A percentile compares a stretch with the other conserved stretches of the same genome.
These are phyloP conservation scores for Diaperis boleti DNA, from an alignment of 2,888 invertebrate genomes.

Conservation along the genomic window DNA sequence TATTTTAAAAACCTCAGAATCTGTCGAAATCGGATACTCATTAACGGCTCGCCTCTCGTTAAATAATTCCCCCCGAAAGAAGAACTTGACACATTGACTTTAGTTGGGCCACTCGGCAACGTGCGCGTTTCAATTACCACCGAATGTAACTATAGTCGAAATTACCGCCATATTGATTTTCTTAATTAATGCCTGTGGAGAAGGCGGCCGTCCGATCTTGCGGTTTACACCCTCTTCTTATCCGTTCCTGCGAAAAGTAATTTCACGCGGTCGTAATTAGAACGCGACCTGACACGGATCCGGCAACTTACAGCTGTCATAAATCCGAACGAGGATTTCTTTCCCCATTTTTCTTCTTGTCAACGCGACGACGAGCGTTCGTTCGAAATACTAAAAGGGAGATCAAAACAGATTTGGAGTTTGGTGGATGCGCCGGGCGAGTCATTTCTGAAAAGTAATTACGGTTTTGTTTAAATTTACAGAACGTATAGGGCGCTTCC, in stretches of 20 bases:
- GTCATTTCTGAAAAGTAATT: too few species aligned
- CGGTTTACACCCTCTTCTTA: constrained; percentile 46
- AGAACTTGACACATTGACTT: constrained; percentile 3
- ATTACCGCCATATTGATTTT: constrained; percentile 46
- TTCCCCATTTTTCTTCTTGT: too few species aligned
- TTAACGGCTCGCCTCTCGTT: constrained; percentile 17
- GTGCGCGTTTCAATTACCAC: constrained; percentile 41
- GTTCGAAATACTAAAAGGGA: too few species aligned
- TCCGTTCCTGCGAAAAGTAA: constrained; percentile 41
- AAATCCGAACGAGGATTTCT: constrained; percentile 16
- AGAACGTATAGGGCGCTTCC: too few species aligned
- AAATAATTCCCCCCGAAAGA: not conserved
- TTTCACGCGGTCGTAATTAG: constrained; percentile 48
- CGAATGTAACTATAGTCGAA: constrained; percentile 42
- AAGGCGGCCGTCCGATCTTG: constrained; percentile 27
- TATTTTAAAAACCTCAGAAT: too few species aligned
- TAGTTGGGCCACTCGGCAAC: constrained; percentile 11
- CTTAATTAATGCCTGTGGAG: constrained; percentile 47
- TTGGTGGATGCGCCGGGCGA: too few species aligned
- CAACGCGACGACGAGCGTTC: too few species aligned
- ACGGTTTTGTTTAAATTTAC: too few species aligned
- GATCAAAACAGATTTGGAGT: too few species aligned
- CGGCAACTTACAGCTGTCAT: constrained; percentile 19
- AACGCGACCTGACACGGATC: constrained; percentile 29
- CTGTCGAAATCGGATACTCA: constrained; percentile 28